Conservation (phyloP, 1,140 invertebrate genomes). For the Drosophila pachea region DNA sequence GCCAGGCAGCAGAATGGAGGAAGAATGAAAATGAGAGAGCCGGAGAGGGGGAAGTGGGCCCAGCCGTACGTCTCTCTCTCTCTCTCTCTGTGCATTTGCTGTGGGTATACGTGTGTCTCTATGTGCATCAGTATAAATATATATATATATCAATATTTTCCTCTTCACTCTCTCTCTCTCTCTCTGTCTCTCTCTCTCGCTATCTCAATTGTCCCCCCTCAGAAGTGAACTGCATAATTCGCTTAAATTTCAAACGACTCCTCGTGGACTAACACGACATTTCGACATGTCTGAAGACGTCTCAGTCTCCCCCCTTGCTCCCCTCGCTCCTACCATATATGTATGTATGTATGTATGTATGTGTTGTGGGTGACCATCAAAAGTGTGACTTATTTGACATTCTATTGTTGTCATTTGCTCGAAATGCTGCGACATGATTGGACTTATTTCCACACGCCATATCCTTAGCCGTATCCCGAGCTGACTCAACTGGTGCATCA, state of each 20-base stretch:
- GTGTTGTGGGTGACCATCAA: slow-evolving; percentile 15
- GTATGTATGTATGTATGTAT: background rate
- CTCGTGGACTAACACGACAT: slow-evolving; percentile 26
- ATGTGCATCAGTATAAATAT: too few species aligned
- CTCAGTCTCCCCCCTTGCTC: background rate
- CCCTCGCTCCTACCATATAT: background rate
- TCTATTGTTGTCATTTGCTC: slow-evolving; percentile 39
- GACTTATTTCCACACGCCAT: slow-evolving; percentile 30
- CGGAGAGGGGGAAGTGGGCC: too few species aligned
- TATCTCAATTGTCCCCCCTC: background rate
- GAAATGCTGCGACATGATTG: slow-evolving; percentile 33
- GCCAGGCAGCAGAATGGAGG: slow-evolving; percentile 9
- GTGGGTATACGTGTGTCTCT: too few species aligned
- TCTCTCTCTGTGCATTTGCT: background rate
- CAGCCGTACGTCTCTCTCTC: background rate
- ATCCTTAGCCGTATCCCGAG: slow-evolving; percentile 9
- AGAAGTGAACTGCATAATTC: slow-evolving; percentile 21
- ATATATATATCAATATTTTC: too few species aligned
- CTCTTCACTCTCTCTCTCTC: background rate
- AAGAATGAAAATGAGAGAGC: background rate
- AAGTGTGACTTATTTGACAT: slow-evolving; percentile 30
- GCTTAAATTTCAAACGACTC: slow-evolving; percentile 16
- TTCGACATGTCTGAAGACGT: slow-evolving; percentile 1
- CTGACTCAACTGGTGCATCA: slow-evolving; percentile 23
- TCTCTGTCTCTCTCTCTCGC: background rate